Evolutionary conservation across 2,888 invertebrate species (phyloP), one percentile per base, ranked within the genome.

Genomic region (Taphrorychus bicolor): DNA sequence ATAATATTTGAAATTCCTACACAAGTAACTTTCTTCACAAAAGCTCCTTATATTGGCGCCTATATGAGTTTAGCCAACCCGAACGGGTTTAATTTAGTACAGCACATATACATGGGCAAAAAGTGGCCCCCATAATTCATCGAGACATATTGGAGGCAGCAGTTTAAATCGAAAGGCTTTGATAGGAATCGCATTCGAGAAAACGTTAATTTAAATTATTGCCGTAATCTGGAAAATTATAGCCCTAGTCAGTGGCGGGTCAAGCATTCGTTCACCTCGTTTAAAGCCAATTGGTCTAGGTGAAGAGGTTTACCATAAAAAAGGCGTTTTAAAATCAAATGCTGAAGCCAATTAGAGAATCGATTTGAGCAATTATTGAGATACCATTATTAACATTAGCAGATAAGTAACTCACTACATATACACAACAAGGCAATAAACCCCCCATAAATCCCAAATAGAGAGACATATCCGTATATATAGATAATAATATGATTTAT

Each of bases 111-210:
- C n/a, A n/a, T 64, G 45, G 49, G 64, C 42, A 56, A 59, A 64
- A 60, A 58, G 61, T 62, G 22, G 24, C 21, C 22, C 16, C 56
- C 60, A 69, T 69, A 69, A 60, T 64, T 69, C 64, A 69, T 59
- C 64, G 32, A 51, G 69, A 69, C 69, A 57, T 69, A 69, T 69
- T 69, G 69, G 60, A 69, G 60, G 48, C 53, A 59, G 69, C 64
- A 69, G 52, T 69, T 69, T 69, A 69, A 69, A 69, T 69, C 60
- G 69, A 69, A 69, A 69, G 69, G 64, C 63, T 59, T 59, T 59
- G 69, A 69, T 69, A 69, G 60, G 60, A 63, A 69, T 69, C 69
- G 54, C 64, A 64, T 69, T 69, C 69, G 64, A 23, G 59, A 64
- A 63, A 64, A 66, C 66, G 54, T 61, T 66, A 66, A 66, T 66